phyloP scores from a whole-genome alignment of 2,113 vertebrate species.

The Acanthochromis polyacanthus region DNA sequence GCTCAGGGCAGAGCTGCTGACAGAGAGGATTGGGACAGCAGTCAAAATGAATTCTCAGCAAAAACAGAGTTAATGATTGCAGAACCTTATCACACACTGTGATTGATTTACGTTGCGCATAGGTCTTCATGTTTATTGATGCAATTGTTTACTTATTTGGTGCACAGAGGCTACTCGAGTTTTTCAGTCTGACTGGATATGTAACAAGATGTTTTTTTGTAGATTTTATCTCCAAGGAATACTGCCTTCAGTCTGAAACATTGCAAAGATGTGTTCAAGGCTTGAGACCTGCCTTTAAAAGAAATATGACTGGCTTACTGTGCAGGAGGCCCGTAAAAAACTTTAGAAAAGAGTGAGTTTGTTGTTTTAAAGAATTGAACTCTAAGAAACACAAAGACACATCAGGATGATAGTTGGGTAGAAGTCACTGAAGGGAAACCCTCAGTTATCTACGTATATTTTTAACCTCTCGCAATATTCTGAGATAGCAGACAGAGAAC shows the following conservation, averaged over 20 bases:
- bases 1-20: conserved; percentile 73
- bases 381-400: not conserved
- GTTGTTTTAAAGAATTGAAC: not conserved
- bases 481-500: conserved; percentile 55
- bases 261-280: accelerated
- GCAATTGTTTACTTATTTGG: conserved; percentile 88
- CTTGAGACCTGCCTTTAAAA: not conserved
- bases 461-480: not conserved
- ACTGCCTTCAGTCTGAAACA: not conserved
- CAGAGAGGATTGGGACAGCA: conserved; percentile 71
- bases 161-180: conserved; percentile 70
- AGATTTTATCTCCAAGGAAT: not conserved
- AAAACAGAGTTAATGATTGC: conserved; percentile 88
- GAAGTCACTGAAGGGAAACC: not conserved
- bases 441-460: conserved; percentile 7
- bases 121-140: conserved; percentile 86
- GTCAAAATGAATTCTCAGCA: conserved; percentile 85
- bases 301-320: not conserved
- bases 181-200: conserved; percentile 56
- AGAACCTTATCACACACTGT: conserved; percentile 83
- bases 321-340: too few relatives aligned
- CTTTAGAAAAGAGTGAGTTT: not conserved
- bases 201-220: conserved; percentile 16
- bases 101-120: conserved; percentile 88
- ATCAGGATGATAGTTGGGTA: not conserved